A percentile compares a stretch with the other conserved stretches of the same genome.
Conservation (phyloP, 2,888 invertebrate genomes). For the Lepidocyrtoides sp. region DNA sequence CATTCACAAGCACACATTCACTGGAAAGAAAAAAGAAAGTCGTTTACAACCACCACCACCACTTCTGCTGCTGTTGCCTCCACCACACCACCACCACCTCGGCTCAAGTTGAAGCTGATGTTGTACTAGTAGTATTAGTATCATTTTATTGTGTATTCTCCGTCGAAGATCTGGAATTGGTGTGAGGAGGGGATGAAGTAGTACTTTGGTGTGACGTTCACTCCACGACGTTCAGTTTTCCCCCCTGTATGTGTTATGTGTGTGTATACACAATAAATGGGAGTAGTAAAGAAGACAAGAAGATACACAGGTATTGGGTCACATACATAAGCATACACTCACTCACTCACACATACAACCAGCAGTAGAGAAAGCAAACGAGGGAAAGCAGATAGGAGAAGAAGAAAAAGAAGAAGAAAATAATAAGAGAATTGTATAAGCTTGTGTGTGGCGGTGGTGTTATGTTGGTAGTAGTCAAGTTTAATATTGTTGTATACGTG, state of each 20-base stretch:
- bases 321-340: slow-evolving; percentile 55
- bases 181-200: slow-evolving; percentile 80
- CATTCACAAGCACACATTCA: slow-evolving; percentile 18
- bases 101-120: slow-evolving; percentile 14
- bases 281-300: slow-evolving; percentile 69
- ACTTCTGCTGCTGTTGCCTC: neutral
- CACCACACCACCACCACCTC: slow-evolving; percentile 38
- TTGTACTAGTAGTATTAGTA: slow-evolving; percentile 53
- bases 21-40: slow-evolving; percentile 26
- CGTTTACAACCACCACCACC: slow-evolving; percentile 34
- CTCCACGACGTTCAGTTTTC: slow-evolving; percentile 16
- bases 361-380: slow-evolving; percentile 33
- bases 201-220: slow-evolving; percentile 73
- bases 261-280: slow-evolving; percentile 79
- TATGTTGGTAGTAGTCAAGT: neutral
- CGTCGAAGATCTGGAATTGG: slow-evolving; percentile 76
- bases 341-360: neutral
- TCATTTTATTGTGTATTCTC: slow-evolving; percentile 78
- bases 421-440: neutral
- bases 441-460: slow-evolving; percentile 9
- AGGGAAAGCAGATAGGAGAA: slow-evolving; percentile 56
- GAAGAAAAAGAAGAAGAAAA: slow-evolving; percentile 32
- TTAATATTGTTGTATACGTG: slow-evolving; percentile 62
- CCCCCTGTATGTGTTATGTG: slow-evolving; percentile 44
- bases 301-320: slow-evolving; percentile 77